Evolutionary conservation across 2,797 vertebrate genomes (phyloP), one percentile per base, ranked within the genome.

Genomic region (Lagorchestes hirsutus): DNA sequence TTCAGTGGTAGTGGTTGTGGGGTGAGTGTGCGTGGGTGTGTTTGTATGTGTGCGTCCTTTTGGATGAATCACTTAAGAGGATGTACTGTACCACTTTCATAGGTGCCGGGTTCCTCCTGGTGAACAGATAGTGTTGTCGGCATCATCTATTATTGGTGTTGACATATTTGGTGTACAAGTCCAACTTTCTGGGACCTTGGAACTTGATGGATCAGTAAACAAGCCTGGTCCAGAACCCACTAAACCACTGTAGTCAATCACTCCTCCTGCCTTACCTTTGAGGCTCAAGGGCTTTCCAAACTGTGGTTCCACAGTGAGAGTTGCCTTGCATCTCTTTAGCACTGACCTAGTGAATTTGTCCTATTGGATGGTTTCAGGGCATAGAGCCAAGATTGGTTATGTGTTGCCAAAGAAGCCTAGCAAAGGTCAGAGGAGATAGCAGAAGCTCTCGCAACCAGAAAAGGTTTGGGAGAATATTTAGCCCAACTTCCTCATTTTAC

Each of bases 121-220:
- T 55, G 96, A 95, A 91, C 91, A 82, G 95, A 91, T 87, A 95
- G 92, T 56, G 95, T 46, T 92, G 97, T 29, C 34, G 0, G 0
- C 93, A 95, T 91, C 93, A 92, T 91, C 16, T 18, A 28, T 93
- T 94, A 40, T 93, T 59, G 54, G 62, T 93, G 54, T 94, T 94
- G 55, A 55, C 31, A 54, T 95, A 74, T 59, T 54, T 56, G 67
- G 90, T 22, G 34, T 67, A 94, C 18, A 96, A 95, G n/a, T 95
- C 96, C 92, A 90, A 52, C 82, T 92, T 57, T 93, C 93, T 91
- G 82, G 90, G 50, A 93, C 92, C 96, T 94, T 91, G 62, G 46
- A 95, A 96, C 28, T 87, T 90, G 93, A 96, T 58, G 93, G 93
- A 90, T 94, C 94, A 96, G 74, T 58, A 94, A 93, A 94, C 6